Conservation (phyloP, 2,888 invertebrate genomes). For the Tipula confusa region DNA sequence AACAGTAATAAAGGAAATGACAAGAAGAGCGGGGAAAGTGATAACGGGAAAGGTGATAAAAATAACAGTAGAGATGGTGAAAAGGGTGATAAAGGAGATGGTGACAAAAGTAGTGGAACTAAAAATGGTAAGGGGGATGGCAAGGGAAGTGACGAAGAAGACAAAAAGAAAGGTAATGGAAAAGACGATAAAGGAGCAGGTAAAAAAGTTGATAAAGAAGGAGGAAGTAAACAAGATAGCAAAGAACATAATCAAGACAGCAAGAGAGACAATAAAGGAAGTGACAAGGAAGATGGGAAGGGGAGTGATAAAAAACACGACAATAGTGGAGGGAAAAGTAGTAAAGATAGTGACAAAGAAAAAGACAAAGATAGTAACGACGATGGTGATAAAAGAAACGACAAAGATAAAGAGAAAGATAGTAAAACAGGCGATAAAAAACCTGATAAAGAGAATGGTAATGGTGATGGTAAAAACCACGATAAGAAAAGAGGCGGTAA, state of each 20-base stretch:
- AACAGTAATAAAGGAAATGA: not conserved
- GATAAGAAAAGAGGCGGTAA: no score
- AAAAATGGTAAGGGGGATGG: not conserved
- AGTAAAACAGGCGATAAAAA: not conserved
- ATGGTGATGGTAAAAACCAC: conserved; percentile 32
- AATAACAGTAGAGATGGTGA: conserved; percentile 26
- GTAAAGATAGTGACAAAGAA: not conserved
- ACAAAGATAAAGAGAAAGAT: not conserved
- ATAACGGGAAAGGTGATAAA: conserved; percentile 29
- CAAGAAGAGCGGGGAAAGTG: conserved; percentile 33
- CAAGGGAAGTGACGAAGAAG: not conserved
- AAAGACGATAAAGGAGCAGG: conserved; percentile 27
- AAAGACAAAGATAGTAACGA: not conserved
- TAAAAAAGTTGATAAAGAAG: no score
- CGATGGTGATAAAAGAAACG: not conserved
- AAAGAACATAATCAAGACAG: conserved; percentile 33
- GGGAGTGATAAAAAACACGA: no score
- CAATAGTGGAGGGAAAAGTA: no score
- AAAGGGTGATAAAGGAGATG: not conserved
- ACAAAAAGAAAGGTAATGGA: not conserved
- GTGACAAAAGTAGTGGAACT: not conserved
- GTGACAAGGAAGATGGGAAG: not conserved
- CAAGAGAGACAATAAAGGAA: conserved; percentile 29
- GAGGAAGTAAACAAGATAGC: conserved; percentile 34
- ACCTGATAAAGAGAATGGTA: conserved; percentile 29